Conservation (phyloP, 2,888 invertebrate genomes). For the Synanthedon formicaeformis region DNA sequence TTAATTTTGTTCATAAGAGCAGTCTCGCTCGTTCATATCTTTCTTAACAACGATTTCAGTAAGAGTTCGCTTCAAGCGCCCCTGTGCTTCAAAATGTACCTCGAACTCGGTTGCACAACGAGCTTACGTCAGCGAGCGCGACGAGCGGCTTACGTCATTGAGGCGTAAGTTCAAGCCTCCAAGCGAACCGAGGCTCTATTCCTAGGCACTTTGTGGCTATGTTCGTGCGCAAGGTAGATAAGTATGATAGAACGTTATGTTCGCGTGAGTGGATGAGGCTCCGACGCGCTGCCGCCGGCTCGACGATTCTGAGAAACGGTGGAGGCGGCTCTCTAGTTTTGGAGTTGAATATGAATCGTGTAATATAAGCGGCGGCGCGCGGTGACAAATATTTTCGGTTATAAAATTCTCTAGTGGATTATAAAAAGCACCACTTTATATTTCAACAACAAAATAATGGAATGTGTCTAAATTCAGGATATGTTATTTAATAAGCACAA, state of each 20-base stretch:
- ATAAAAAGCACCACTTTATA: too few relatives aligned
- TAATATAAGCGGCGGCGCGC: constrained; percentile 15
- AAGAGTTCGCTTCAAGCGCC: constrained; percentile 59
- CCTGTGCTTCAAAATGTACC: constrained; percentile 56
- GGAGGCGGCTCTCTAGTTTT: constrained; percentile 60
- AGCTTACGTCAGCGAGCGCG: constrained; percentile 68
- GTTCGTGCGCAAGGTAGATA: constrained; percentile 28
- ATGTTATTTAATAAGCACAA: too few relatives aligned
- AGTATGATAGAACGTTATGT: constrained; percentile 66
- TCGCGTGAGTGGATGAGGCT: constrained; percentile 69
- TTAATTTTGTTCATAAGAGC: constrained; percentile 18
- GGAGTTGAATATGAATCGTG: constrained; percentile 62
- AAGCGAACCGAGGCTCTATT: constrained; percentile 45
- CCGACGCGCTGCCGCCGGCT: constrained; percentile 61
- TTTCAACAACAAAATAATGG: too few relatives aligned
- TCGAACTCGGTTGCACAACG: constrained; percentile 67
- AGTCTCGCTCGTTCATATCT: constrained; percentile 45
- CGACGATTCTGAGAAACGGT: constrained; percentile 66
- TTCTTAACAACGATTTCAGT: constrained; percentile 66
- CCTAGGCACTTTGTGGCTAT: constrained; percentile 26
- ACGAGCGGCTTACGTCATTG: constrained; percentile 67
- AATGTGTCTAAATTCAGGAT: too few relatives aligned
- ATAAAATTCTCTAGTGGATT: too few relatives aligned
- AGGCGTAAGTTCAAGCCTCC: constrained; percentile 37
- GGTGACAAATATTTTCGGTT: constrained; percentile 1